Conservation (phyloP, 2,113 vertebrate genomes). For the Lamprologus sp. region DNA sequence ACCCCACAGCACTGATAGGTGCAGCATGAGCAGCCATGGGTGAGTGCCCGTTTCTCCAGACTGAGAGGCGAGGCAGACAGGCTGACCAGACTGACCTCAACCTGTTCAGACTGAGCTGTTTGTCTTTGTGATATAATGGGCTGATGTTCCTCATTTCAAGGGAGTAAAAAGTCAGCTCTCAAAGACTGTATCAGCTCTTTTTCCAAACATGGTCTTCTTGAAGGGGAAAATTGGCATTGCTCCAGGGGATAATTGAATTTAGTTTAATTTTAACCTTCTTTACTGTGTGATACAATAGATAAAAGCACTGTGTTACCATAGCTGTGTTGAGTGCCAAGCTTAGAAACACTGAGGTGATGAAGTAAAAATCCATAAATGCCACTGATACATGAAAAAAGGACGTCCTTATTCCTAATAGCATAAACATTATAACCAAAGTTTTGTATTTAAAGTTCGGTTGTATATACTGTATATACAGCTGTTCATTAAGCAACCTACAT, state of each 20-base stretch:
- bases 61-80: conserved; percentile 14
- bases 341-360: not conserved
- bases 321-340: not conserved
- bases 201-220: not conserved
- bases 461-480: not conserved
- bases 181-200: not conserved
- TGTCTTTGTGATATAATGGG: not conserved
- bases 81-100: conserved; percentile 31
- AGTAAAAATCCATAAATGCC: not conserved
- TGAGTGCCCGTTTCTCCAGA: not conserved
- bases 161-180: not conserved
- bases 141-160: not conserved
- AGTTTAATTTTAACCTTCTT: not conserved
- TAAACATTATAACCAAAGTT: not conserved
- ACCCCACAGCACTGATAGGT: conserved; percentile 27
- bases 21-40: conserved; percentile 47
- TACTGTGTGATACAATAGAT: not conserved
- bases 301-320: not conserved
- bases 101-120: conserved; percentile 10
- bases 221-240: not conserved
- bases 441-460: not conserved
- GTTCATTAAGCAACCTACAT: not conserved
- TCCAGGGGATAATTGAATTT: not conserved
- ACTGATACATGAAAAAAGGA: not conserved
- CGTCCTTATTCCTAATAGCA: not conserved